Conservation (phyloP, 2,888 invertebrate species). For the Coenonympha glycerion region DNA sequence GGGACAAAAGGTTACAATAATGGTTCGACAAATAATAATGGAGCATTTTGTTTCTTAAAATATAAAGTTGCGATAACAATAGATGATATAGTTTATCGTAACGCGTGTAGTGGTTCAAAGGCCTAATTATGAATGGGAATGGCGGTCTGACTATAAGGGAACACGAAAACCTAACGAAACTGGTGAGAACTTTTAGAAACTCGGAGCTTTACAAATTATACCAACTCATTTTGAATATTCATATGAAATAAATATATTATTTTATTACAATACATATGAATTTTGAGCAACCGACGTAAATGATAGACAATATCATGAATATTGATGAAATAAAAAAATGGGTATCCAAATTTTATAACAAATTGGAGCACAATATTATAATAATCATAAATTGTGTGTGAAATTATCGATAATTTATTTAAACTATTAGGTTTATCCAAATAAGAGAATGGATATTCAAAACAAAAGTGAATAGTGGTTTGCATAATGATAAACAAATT, state of each 20-base stretch:
- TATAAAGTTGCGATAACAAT: too few relatives aligned
- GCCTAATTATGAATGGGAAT: neutral
- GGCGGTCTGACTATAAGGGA: too few relatives aligned
- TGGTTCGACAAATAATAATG: too few relatives aligned
- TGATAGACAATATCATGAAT: neutral
- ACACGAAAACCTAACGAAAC: neutral
- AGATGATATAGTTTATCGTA: neutral
- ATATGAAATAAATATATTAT: neutral
- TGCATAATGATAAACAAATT: too few relatives aligned
- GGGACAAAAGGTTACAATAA: too few relatives aligned
- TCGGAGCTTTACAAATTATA: neutral
- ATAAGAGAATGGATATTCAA: too few relatives aligned
- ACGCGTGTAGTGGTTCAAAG: neutral
- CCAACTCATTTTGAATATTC: neutral
- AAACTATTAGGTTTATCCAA: too few relatives aligned
- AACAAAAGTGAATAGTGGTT: too few relatives aligned
- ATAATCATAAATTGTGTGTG: too few relatives aligned
- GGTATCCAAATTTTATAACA: neutral
- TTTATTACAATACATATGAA: neutral
- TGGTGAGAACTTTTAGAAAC: neutral
- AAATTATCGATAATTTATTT: too few relatives aligned
- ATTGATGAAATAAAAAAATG: neutral
- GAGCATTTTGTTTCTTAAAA: too few relatives aligned
- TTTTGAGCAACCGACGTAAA: neutral
- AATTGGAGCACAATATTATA: too few relatives aligned